Conservation (phyloP, 2,888 invertebrate genomes). For the Oegoconia quadripuncta region DNA sequence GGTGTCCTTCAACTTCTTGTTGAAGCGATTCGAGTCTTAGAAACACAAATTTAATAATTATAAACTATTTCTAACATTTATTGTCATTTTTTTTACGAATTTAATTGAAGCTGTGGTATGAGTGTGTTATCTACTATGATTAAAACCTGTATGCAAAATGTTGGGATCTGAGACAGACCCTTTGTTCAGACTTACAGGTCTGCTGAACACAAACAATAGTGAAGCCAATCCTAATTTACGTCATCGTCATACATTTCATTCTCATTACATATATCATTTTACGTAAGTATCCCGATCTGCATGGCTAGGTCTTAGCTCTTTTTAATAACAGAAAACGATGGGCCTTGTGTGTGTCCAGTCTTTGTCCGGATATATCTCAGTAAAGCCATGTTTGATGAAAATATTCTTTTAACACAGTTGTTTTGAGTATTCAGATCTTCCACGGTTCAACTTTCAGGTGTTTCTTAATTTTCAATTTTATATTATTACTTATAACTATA, state of each 20-base stretch:
- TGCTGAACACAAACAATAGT: conserved; percentile 35
- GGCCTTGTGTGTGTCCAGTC: too few relatives aligned
- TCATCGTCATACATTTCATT: background rate
- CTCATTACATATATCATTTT: too few relatives aligned
- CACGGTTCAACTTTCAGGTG: too few relatives aligned
- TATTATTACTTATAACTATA: too few relatives aligned
- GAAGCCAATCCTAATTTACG: conserved; percentile 4
- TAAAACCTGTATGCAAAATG: background rate
- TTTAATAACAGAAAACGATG: too few relatives aligned
- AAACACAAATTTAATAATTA: conserved; percentile 26
- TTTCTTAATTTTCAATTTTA: too few relatives aligned
- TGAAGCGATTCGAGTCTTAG: conserved; percentile 97
- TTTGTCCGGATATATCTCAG: too few relatives aligned
- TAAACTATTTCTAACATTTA: background rate
- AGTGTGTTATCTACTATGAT: background rate
- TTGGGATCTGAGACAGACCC: background rate
- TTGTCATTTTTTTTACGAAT: background rate
- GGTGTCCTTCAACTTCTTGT: conserved; percentile 97
- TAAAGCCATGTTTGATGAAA: too few relatives aligned
- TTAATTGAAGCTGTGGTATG: background rate
- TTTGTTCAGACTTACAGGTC: conserved; percentile 29
- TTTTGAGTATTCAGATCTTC: too few relatives aligned
- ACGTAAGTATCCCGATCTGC: too few relatives aligned
- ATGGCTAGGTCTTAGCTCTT: too few relatives aligned
- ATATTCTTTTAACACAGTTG: too few relatives aligned